Evolutionary conservation across 1,140 invertebrate species (phyloP), one percentile per base, ranked within the genome.

Genomic region (Zaprionus ghesquierei): DNA sequence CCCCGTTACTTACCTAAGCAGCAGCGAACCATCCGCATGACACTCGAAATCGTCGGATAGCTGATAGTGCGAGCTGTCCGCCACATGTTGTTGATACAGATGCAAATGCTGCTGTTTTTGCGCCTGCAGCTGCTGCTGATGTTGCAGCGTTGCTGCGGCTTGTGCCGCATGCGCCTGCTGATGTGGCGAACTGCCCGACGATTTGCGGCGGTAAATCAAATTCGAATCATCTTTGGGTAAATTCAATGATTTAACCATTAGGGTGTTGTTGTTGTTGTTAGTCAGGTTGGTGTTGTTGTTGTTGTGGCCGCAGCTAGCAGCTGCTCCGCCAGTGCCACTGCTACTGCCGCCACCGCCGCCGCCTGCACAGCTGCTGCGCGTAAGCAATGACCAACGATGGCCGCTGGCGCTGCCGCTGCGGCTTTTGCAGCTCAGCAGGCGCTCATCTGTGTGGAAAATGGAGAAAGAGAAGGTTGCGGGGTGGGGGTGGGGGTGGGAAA

Each of bases 131-230:
- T 62, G 68, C n/a, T 61, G 53, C 23, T 44, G 77, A 23, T 80
- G 81, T 29, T 76, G 85, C 27, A 72, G 73, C 29, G 1, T 73
- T 77, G 76, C 22, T 66, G 73, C 50, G 80, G 77, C 25, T 8
- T 69, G 75, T 31, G 60, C 66, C 46, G 41, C 35, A 2, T 77
- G 61, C 46, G 58, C 22, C 33, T 81, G 76, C 22, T 79, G 73
- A 54, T 90, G 77, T 22, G 94, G 93, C 22, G 93, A 92, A 65
- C 94, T 94, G 76, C 93, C 93, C 18, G 94, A 94, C 6, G 93
- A 94, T 84, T 94, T 94, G 3, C 94, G 91, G 6, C 94, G 92
- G 15, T 93, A 89, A 33, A 94, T 94, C 61, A 92, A 72, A 46
- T 81, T 69, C 72, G 92, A 92, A 23, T 94, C 94, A 76, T 94